Conservation (phyloP, 2,113 vertebrate genomes). For the Shinisaurus crocodilurus region DNA sequence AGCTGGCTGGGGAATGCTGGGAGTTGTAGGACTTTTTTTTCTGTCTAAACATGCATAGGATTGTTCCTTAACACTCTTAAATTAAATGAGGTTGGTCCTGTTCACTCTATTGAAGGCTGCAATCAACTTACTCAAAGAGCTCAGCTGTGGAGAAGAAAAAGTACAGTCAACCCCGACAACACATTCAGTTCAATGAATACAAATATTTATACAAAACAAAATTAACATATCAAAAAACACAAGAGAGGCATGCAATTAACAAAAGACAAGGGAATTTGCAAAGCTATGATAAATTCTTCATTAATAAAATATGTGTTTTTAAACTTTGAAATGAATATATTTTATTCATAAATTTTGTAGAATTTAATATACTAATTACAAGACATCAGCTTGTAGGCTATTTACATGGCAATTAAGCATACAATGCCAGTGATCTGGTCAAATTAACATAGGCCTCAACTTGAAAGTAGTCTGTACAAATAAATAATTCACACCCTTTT, state of each 20-base stretch:
- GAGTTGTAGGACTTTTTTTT: no score
- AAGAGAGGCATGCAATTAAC: slow-evolving; percentile 64
- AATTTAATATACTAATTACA: slow-evolving; percentile 66
- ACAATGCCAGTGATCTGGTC: slow-evolving; percentile 63
- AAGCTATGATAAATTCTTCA: slow-evolving; percentile 63
- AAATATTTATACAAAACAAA: slow-evolving; percentile 68
- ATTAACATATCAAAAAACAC: slow-evolving; percentile 68
- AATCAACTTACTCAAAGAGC: slow-evolving; percentile 30
- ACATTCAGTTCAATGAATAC: slow-evolving; percentile 55
- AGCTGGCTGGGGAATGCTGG: no score
- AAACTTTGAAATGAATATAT: slow-evolving; percentile 61
- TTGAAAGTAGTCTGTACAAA: slow-evolving; percentile 71
- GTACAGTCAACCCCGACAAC: slow-evolving; percentile 45
- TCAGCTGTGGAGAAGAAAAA: slow-evolving; percentile 24
- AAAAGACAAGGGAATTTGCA: slow-evolving; percentile 65
- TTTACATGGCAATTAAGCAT: slow-evolving; percentile 70
- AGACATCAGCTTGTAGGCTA: slow-evolving; percentile 54
- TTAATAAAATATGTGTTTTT: slow-evolving; percentile 65
- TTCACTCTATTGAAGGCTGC: not conserved
- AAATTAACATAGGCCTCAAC: slow-evolving; percentile 71
- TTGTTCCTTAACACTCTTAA: not conserved
- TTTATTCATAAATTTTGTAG: slow-evolving; percentile 67
- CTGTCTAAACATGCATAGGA: no score
- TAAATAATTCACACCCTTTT: slow-evolving; percentile 71
- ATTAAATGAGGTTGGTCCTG: not conserved